phyloP scores from a whole-genome alignment of 1,140 invertebrate species.

The Drosophila bocki region DNA sequence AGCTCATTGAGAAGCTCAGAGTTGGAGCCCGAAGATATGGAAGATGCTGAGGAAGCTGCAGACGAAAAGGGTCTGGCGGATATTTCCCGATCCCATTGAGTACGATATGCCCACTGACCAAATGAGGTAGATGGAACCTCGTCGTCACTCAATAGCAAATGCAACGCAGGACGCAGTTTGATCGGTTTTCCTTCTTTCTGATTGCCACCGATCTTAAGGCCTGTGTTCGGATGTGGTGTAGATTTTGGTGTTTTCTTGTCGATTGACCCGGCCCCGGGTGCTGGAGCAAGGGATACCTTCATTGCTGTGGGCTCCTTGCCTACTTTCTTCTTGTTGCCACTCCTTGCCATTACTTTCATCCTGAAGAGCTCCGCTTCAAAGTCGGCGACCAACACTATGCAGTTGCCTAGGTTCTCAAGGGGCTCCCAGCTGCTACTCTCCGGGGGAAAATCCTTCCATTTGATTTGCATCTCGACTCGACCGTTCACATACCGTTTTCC shows the following conservation, averaged over 20 bases:
- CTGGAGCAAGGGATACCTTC: neutral
- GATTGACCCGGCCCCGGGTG: neutral
- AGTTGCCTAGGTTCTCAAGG: constrained; percentile 20
- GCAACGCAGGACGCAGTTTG: neutral
- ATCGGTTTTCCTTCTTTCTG: neutral
- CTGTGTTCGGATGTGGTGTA: neutral
- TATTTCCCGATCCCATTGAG: neutral
- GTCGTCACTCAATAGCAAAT: constrained; percentile 1
- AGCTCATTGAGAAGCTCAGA: neutral
- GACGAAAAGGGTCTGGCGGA: neutral
- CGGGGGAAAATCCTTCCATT: constrained; percentile 31
- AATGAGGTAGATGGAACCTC: neutral
- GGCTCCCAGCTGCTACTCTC: constrained; percentile 48
- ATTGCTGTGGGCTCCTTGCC: neutral
- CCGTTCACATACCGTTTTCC: constrained; percentile 30
- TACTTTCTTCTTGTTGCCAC: neutral
- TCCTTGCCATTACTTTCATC: neutral
- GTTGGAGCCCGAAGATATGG: neutral
- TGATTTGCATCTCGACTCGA: constrained; percentile 22
- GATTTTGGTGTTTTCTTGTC: neutral
- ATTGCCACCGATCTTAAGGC: neutral
- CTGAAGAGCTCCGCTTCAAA: constrained; percentile 18
- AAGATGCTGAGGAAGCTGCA: neutral
- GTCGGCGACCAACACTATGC: constrained; percentile 16
- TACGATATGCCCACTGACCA: too few species aligned